Evolutionary conservation across 2,888 invertebrate species (phyloP).

Genomic region (Atherix ibis): DNA sequence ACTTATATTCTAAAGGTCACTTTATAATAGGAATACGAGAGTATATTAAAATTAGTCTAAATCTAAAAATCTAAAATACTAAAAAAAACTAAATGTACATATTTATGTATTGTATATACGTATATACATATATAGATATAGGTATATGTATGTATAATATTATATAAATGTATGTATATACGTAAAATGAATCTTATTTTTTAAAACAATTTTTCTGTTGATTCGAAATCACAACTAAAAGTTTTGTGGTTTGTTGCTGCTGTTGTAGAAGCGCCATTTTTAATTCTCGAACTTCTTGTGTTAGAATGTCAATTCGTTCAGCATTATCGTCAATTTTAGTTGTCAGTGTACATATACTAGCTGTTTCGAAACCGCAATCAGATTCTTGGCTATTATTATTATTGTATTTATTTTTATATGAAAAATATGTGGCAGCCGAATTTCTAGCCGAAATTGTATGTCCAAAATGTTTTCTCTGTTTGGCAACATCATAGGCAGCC

Average conservation of each 20-base stretch:
- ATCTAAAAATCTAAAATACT: no score
- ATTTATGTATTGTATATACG: no score
- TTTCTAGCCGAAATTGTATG: slow-evolving; percentile 51
- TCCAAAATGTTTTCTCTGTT: slow-evolving; percentile 52
- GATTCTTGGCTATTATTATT: slow-evolving; percentile 25
- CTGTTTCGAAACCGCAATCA: slow-evolving; percentile 39
- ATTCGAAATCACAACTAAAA: slow-evolving; percentile 30
- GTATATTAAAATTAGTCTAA: no score
- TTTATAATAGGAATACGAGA: no score
- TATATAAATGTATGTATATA: no score
- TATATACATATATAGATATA: no score
- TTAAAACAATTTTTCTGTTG: slow-evolving; percentile 30
- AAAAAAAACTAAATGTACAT: no score
- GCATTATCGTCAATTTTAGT: slow-evolving; percentile 50
- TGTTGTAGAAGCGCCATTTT: slow-evolving; percentile 38
- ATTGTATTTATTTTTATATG: slow-evolving; percentile 45
- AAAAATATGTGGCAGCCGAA: slow-evolving; percentile 44
- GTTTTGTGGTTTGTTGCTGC: slow-evolving; percentile 33
- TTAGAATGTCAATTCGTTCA: slow-evolving; percentile 48
- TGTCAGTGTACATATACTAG: slow-evolving; percentile 41
- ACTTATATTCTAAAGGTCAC: no score
- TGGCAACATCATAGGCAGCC: slow-evolving; percentile 67
- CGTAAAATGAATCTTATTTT: slow-evolving; percentile 20
- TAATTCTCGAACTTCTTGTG: slow-evolving; percentile 52
- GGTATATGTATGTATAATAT: no score